Conservation (phyloP, 1,140 invertebrate genomes). For the Phenacoccus solenopsis region DNA sequence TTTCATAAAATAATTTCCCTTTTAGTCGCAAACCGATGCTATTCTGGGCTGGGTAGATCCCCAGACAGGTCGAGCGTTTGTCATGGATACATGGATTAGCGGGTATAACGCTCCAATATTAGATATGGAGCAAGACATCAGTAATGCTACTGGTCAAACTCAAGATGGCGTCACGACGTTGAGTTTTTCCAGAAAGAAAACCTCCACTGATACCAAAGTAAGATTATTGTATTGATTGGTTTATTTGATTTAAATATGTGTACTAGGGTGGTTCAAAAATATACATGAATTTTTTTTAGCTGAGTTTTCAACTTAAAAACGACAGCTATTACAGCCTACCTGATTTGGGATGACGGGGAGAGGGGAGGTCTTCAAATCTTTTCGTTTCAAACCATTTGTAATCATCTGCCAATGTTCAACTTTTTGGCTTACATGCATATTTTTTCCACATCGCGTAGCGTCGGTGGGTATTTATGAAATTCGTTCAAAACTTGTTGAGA, state of each 20-base stretch:
- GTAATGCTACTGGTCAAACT: constrained; percentile 51
- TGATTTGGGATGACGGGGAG: too few relatives aligned
- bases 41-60: constrained; percentile 74
- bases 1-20: constrained; percentile 15
- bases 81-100: constrained; percentile 78
- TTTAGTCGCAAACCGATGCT: constrained; percentile 62
- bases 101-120: constrained; percentile 62
- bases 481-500: too few relatives aligned
- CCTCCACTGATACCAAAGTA: constrained; percentile 59
- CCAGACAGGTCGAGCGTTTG: constrained; percentile 54
- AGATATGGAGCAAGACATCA: constrained; percentile 63
- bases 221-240: constrained; percentile 15
- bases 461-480: too few relatives aligned
- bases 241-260: background rate
- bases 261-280: background rate
- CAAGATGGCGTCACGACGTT: constrained; percentile 65
- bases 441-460: background rate
- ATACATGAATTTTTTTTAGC: too few relatives aligned
- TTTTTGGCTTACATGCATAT: too few relatives aligned
- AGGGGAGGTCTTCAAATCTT: too few relatives aligned
- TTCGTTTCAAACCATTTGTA: background rate
- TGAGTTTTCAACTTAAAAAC: too few relatives aligned
- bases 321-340: too few relatives aligned
- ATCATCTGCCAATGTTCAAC: background rate
- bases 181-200: constrained; percentile 62